Evolutionary conservation across 2,113 vertebrate genomes (phyloP).

Genomic region (Atherinomorus stipes): DNA sequence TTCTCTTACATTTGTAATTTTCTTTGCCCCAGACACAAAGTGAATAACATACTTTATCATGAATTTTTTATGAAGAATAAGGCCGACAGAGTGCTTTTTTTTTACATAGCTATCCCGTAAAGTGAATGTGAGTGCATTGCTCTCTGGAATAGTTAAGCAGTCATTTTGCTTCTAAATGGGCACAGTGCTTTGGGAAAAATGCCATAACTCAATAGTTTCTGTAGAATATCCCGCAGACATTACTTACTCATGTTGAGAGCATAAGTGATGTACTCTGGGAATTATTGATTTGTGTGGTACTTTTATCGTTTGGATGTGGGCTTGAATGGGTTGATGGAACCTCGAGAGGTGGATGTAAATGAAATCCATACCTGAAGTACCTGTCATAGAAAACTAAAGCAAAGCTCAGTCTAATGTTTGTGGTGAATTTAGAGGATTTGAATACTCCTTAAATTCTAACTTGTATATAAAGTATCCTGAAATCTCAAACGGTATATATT

Average conservation of each 20-base stretch:
- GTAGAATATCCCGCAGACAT: conserved; percentile 8
- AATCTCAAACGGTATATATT: no score
- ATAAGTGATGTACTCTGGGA: conserved; percentile 32
- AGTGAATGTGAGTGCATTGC: conserved; percentile 21
- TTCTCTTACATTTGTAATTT: conserved; percentile 5
- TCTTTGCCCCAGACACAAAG: conserved; percentile 7
- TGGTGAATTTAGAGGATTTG: no score
- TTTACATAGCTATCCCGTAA: not conserved
- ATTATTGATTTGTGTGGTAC: conserved; percentile 32
- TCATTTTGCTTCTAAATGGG: conserved; percentile 36
- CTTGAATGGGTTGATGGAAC: not conserved
- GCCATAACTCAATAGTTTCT: conserved; percentile 8
- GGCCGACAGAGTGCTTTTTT: conserved; percentile 2
- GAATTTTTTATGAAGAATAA: conserved; percentile 30
- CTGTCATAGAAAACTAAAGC: no score
- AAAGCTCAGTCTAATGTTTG: no score
- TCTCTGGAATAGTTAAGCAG: conserved; percentile 41
- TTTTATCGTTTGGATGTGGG: conserved; percentile 18
- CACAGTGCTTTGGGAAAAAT: conserved; percentile 11
- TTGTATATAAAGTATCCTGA: not conserved
- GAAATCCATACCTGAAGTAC: no score
- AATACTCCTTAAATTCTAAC: not conserved
- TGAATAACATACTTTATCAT: conserved; percentile 17
- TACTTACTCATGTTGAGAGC: conserved; percentile 33
- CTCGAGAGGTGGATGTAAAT: not conserved